Evolutionary conservation across 2,888 invertebrate species (phyloP).

Genomic region (Oscheius sp.): DNA sequence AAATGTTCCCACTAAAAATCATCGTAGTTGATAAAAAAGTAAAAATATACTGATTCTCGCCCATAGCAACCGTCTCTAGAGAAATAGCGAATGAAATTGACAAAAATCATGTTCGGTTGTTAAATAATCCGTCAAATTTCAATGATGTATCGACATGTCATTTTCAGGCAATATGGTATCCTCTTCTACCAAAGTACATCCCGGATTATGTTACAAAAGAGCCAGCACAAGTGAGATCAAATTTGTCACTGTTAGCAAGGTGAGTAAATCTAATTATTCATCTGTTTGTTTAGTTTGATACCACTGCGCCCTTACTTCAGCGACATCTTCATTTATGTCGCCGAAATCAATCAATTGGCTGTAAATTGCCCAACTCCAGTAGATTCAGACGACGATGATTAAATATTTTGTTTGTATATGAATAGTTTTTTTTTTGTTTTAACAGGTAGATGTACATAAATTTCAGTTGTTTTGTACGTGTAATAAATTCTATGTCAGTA

Average conservation of each 20-base stretch:
- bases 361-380: background rate
- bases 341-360: background rate
- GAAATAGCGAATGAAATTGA: too few species aligned
- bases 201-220: background rate
- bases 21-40: too few species aligned
- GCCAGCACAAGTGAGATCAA: background rate
- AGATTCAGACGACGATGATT: background rate
- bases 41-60: background rate
- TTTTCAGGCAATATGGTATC: constrained; percentile 18
- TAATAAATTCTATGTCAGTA: too few species aligned
- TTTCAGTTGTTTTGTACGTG: too few species aligned
- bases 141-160: background rate
- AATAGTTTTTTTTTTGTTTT: too few species aligned
- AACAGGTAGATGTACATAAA: too few species aligned
- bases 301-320: background rate
- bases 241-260: constrained; percentile 2
- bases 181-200: background rate
- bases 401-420: too few species aligned
- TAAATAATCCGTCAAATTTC: too few species aligned
- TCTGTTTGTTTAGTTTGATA: too few species aligned
- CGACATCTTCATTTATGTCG: background rate
- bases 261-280: background rate
- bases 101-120: too few species aligned
- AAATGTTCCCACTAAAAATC: constrained; percentile 14
- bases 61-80: background rate